phyloP scores from a whole-genome alignment of 1,140 invertebrate species.

The Thaumetopoea pityocampa region DNA sequence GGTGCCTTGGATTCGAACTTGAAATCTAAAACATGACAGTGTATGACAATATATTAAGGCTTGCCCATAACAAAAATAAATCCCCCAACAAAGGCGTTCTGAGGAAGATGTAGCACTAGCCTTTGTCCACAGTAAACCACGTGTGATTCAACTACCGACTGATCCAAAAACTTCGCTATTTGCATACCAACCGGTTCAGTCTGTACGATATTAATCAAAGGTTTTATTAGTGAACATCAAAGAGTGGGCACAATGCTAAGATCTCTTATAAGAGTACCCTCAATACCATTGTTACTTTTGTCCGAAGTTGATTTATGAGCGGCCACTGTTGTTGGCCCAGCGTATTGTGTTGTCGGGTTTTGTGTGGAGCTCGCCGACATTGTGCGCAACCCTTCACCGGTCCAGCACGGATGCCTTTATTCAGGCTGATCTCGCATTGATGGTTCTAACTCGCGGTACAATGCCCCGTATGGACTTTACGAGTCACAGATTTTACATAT shows the following conservation, averaged over 20 bases:
- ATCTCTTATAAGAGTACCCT: constrained; percentile 75
- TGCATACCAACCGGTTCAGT: constrained; percentile 72
- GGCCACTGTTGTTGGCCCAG: constrained; percentile 71
- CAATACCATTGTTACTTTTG: constrained; percentile 74
- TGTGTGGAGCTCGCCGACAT: constrained; percentile 70
- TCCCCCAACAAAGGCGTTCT: constrained; percentile 48
- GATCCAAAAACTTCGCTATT: constrained; percentile 65
- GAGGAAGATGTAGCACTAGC: constrained; percentile 58
- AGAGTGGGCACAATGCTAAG: constrained; percentile 72
- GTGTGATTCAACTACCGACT: constrained; percentile 61
- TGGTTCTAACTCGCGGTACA: constrained; percentile 58
- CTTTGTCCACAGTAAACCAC: constrained; percentile 58
- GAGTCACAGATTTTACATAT: constrained; percentile 26
- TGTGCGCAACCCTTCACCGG: constrained; percentile 63
- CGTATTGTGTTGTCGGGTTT: constrained; percentile 72
- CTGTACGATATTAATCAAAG: constrained; percentile 75
- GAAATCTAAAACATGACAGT: too few species aligned
- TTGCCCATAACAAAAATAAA: constrained; percentile 17
- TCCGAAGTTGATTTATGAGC: constrained; percentile 73
- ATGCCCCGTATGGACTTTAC: constrained; percentile 43
- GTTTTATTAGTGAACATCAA: constrained; percentile 76
- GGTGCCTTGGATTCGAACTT: too few species aligned
- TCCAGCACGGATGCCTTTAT: constrained; percentile 65
- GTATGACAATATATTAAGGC: too few species aligned
- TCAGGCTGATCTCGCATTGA: constrained; percentile 66